Evolutionary conservation across 2,888 invertebrate species (phyloP), one percentile per base, ranked within the genome.

Genomic region (Dimorphilus gyrociliatus): DNA sequence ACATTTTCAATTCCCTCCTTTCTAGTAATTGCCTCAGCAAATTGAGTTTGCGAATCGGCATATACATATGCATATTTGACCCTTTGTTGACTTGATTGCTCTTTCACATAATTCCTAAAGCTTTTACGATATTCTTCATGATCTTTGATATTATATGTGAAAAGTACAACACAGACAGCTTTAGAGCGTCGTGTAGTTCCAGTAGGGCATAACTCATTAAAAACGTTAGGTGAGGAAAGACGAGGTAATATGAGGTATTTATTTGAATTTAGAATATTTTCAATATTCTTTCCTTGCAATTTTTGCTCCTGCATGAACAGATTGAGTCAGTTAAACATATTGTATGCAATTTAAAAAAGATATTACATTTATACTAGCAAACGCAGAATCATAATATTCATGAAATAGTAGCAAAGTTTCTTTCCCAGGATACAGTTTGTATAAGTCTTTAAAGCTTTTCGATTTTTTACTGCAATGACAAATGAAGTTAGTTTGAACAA

Each of bases 51-150:
- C 39, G 72, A 70, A 55, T 82, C 82, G 58, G 65, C 59, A 39
- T 78, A 86, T 36, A 90, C 73, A 55, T 90, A 90, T 2, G 81
- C 78, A 64, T 85, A 88, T 34, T 78, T 72, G 32, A 85, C 77
- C 32, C 79, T 69, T 3, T 35, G 19, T 2, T 17, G 21, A 12
- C 32, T 26, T 3, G 13, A 4, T 19, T 39, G 38, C 32, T 76
- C 73, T 26, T 74, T 68, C 1, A 80, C 78, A 47, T 78, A 78
- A 42, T 71, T 68, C 28, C 81, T 65, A 52, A 82, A 71, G 17
- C 74, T 71, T 36, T 73, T 70, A n/a, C 79, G 67, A 40, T 73
- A 70, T 27, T 66, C 56, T 48, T 74, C 72, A 45, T 76, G 72
- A 35, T 66, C 58, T n/a, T 65, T 62, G 19, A 58, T 42, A 34